Base-by-base conservation (phyloP, 1,140 invertebrate species). In the Macrocentrus cingulum region DNA sequence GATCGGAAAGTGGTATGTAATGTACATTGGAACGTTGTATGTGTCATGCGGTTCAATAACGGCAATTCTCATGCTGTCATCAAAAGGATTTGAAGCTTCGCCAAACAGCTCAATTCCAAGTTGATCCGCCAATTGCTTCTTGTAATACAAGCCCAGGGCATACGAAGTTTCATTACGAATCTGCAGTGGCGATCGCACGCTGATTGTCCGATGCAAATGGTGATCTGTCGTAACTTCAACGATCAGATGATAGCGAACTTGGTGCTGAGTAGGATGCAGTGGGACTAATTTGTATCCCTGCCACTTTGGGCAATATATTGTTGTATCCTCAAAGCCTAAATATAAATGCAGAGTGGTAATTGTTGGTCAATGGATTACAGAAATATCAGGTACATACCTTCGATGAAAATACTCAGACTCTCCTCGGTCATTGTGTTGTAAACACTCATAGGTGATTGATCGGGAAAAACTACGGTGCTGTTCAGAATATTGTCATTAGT, bases 1-100 rank as follows among this genome's bases (percentile, higher is more conserved):
- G 18, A 94, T 76, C 58, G 87, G 85, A 69, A 88, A 91, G 68
- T 92, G 88, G 71, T 91, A 92, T 2, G 91, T 90, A 18, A 92
- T 84, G 64, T 87, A 86, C 16, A 93, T 75, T 11, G 91, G 91
- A 37, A 93, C 83, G 64, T 87, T 85, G 68, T 86, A 92, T 1
- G 82, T 82, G 60, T 90, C 85, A 60, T 88, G 85, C 1, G 89
- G 85, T 63, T 89, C 88, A 8, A 94, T 74, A 15, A 90, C 86
- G 1, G 84, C 80, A 51, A 93, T 83, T 54, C 87, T 82, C 74
- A 89, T 85, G 39, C 86, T 87, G 20, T 90, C 87, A 62, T 88
- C 85, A 73, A 91, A 91, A 0, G 90, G 90, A 78, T 91, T 91
- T 11, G 83, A 84, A 9, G 86, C 79, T 52, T 88, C 83, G 3